Base-by-base conservation (phyloP, 2,113 vertebrate genomes). In the Podocnemis expansa region DNA sequence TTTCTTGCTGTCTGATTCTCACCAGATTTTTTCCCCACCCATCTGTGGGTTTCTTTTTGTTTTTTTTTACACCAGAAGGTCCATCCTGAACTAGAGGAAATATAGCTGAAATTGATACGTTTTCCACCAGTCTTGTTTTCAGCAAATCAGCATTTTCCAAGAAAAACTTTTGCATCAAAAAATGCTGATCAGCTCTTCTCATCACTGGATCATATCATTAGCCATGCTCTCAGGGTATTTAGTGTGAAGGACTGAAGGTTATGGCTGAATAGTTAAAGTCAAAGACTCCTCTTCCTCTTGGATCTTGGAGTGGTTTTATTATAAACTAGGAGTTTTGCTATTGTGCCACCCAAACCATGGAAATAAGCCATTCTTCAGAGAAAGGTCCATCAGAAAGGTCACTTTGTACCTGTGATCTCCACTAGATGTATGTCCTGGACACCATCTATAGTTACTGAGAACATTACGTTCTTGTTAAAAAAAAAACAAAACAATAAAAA, bases 381-480 rank as follows among this genome's bases (percentile, higher is more conserved):
- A 10, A 80, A 82, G 54, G 47, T 29, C 80, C 73, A 54, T n/a
- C 45, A 79, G 22, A 1, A 2, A 60, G 73, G 58, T 45, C 43
- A 88, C 31, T 87, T 85, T 51, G 67, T 54, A 73, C 34, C n/a
- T 76, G 43, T 3, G 67, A 60, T 88, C 31, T 54, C 49, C 52
- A 11, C 52, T 75, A 79, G 55, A n/a, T 45, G 31, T 52, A 19
- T 3, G 4, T 5, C 47, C 31, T 89, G 55, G 56, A 93, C 81
- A 81, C 78, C 88, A 86, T 60, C 78, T 87, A 90, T 56, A 89
- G 79, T 94, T 88, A 92, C 89, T 90, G 60, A 95, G 84, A 85
- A 88, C 45, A 81, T 49, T 19, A 76, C 52, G 52, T 84, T 54
- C 11, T 54, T 45, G 76, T 89, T 45, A 52, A 78, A 81, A 86